phyloP scores from a whole-genome alignment of 2,797 vertebrate species.

The Gastrophryne carolinensis region DNA sequence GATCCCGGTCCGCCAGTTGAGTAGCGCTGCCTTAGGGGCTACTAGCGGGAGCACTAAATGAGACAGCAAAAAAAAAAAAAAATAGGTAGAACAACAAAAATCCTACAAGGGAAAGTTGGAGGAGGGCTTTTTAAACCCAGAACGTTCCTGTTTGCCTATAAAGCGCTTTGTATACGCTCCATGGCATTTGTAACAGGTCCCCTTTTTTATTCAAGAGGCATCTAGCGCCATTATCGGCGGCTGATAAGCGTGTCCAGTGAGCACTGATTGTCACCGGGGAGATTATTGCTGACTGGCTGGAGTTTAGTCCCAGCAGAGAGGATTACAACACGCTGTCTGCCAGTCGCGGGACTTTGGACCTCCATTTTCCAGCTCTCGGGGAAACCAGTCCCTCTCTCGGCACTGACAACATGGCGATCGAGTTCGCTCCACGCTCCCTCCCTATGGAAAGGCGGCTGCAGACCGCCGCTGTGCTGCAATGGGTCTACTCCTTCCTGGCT shows the following conservation, averaged over 20 bases:
- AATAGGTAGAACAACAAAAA: too few species aligned
- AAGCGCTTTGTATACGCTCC: too few species aligned
- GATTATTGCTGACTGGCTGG: background rate
- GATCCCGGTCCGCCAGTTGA: too few species aligned
- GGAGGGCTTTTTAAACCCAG: too few species aligned
- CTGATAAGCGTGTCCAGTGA: background rate
- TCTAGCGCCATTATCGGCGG: background rate
- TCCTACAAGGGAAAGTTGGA: too few species aligned
- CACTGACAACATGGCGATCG: conserved; percentile 74
- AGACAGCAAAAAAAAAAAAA: too few species aligned
- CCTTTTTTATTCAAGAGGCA: too few species aligned
- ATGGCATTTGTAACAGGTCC: too few species aligned
- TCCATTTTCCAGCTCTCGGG: conserved; percentile 3
- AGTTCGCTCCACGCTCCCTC: conserved; percentile 75
- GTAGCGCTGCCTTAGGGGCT: too few species aligned
- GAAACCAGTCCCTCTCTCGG: conserved; percentile 4
- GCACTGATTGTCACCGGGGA: background rate
- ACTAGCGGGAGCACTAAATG: too few species aligned
- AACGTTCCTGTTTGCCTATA: too few species aligned
- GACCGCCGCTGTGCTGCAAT: conserved; percentile 76
- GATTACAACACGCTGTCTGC: conserved; percentile 22
- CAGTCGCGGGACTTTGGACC: conserved; percentile 71
- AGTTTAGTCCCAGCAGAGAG: conserved; percentile 32
- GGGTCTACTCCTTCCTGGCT: conserved; percentile 83
- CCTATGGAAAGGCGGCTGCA: conserved; percentile 81